Conservation (phyloP, 2,113 vertebrate species). For the Circaetus gallicus region DNA sequence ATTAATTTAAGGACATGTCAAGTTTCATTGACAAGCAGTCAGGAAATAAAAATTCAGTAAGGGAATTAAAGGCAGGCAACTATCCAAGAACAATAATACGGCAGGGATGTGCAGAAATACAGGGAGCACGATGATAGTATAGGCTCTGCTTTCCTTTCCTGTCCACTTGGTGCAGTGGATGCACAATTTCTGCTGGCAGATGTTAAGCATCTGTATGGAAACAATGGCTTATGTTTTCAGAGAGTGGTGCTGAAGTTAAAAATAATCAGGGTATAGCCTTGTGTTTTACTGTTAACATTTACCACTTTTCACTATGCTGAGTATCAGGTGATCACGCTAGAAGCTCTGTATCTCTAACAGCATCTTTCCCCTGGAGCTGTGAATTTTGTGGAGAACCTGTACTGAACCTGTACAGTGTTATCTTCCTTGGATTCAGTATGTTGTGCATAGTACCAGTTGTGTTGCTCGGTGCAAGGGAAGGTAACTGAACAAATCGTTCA, state of each 20-base stretch:
- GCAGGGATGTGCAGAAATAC: not conserved
- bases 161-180: not conserved
- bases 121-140: too few species aligned
- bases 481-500: fast-evolving
- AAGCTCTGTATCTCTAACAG: not conserved
- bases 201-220: not conserved
- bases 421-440: fast-evolving
- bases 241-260: not conserved
- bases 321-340: not conserved
- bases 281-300: not conserved
- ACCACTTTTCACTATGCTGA: too few species aligned
- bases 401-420: fast-evolving
- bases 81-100: not conserved
- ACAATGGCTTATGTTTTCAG: not conserved
- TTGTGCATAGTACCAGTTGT: fast-evolving
- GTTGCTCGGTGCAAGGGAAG: not conserved
- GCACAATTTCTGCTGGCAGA: not conserved
- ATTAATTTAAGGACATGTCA: not conserved
- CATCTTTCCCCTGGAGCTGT: not conserved
- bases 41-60: not conserved
- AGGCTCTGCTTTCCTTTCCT: not conserved
- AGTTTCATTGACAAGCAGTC: not conserved
- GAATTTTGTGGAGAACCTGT: not conserved
- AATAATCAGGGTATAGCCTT: not conserved
- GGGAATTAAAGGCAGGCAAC: not conserved